These are phyloP conservation scores for Triplophysa rosa DNA, from an alignment of 2,113 vertebrate species.

Conservation along the genomic window DNA sequence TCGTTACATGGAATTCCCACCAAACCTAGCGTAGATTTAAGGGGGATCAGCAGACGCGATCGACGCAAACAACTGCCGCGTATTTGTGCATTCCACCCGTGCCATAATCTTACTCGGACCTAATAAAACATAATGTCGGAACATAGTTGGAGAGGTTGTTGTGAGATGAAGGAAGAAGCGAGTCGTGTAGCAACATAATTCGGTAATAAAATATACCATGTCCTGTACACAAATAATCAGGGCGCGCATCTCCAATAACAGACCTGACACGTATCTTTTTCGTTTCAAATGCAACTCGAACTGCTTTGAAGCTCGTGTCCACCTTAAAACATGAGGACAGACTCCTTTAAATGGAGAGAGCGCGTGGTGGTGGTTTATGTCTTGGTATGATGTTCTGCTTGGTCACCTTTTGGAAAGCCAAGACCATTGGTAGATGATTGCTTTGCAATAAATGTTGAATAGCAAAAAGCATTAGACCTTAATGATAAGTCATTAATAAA, in stretches of 20 bases:
- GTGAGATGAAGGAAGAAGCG: too few species aligned
- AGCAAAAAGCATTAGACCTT: not conserved
- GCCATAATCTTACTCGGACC: not conserved
- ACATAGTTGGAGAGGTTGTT: not conserved
- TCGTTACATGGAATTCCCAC: constrained; percentile 75
- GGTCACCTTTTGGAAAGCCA: constrained; percentile 6
- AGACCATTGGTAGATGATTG: not conserved
- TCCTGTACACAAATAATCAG: not conserved
- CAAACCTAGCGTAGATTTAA: constrained; percentile 60
- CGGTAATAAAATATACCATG: not conserved
- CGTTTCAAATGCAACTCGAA: not conserved
- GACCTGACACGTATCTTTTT: not conserved
- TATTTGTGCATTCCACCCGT: not conserved
- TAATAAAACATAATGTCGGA: constrained; percentile 4
- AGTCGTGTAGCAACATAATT: not conserved
- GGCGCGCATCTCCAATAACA: not conserved
- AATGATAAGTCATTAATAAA: not conserved
- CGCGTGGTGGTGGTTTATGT: not conserved
- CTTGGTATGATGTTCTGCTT: constrained; percentile 19
- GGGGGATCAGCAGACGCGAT: constrained; percentile 64
- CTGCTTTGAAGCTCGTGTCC: not conserved
- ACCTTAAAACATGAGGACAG: constrained; percentile 23
- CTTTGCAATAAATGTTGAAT: not conserved
- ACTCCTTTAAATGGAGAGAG: not conserved
- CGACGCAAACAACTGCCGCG: constrained; percentile 8